These are phyloP conservation scores for Pogonomyrmex californicus DNA, from an alignment of 1,140 invertebrate genomes.

Conservation along the genomic window DNA sequence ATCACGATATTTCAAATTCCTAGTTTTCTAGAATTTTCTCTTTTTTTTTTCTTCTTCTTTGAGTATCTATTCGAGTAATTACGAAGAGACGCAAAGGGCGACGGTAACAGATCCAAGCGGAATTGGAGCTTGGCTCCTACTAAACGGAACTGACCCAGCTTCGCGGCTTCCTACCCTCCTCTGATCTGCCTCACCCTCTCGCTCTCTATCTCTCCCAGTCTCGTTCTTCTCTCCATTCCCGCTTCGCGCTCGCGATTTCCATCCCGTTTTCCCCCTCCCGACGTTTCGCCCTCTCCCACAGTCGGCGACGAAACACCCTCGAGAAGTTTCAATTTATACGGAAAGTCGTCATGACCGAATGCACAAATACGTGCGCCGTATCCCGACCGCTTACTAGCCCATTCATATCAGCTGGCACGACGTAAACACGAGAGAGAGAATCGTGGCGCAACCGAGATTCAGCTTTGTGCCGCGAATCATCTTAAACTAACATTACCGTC, in stretches of 20 bases:
- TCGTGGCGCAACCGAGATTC: slow-evolving; percentile 35
- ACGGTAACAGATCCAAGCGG: slow-evolving; percentile 52
- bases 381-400: slow-evolving; percentile 49
- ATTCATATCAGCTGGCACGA: slow-evolving; percentile 74
- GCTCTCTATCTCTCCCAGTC: slow-evolving; percentile 19
- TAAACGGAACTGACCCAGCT: slow-evolving; percentile 76
- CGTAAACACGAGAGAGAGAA: slow-evolving; percentile 64
- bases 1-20: background rate
- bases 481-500: slow-evolving; percentile 9
- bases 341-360: slow-evolving; percentile 80
- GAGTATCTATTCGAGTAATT: slow-evolving; percentile 16
- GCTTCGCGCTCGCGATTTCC: background rate
- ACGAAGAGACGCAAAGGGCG: slow-evolving; percentile 4
- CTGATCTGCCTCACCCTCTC: slow-evolving; percentile 54
- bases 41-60: background rate
- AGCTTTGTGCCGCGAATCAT: slow-evolving; percentile 12
- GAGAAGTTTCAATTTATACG: slow-evolving; percentile 83
- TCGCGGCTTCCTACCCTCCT: slow-evolving; percentile 74
- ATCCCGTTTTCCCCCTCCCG: slow-evolving; percentile 52
- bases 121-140: slow-evolving; percentile 71
- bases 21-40: background rate
- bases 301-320: slow-evolving; percentile 76
- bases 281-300: slow-evolving; percentile 61
- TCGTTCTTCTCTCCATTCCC: slow-evolving; percentile 39
- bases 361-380: slow-evolving; percentile 71